Evolutionary conservation across 2,113 vertebrate species (phyloP), one percentile per base, ranked within the genome.

Genomic region (Bubo blakistoni): DNA sequence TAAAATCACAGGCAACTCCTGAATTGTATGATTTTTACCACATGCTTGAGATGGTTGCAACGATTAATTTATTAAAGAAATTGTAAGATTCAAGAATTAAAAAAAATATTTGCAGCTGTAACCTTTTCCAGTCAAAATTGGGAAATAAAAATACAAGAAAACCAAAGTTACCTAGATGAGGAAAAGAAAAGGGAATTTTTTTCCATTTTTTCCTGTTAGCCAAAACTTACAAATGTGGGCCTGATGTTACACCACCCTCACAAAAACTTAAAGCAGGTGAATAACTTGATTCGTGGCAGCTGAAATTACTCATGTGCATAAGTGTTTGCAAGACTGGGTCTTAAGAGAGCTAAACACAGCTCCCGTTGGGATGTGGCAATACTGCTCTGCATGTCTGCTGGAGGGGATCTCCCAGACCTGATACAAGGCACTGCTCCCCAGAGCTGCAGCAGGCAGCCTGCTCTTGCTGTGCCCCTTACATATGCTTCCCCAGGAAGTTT

Each of bases 291-390:
- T 87, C 13, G 51, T 32, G 83, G 82, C 93, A 76, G 85, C 88
- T 88, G 92, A 79, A 93, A 12, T 95, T 80, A 63, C 87, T 95
- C 80, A 86, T 52, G 82, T 90, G 96, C 88, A 13, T 69, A 91
- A 96, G 51, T 1, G 92, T 92, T 97, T 86, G 96, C 92, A 84
- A 81, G 93, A 21, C 4, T 47, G 87, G 93, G 58, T 32, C 96
- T 91, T 66, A 13, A 9, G 95, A 95, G 96, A 90, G 94, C 95
- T 76, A 70, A 81, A 85, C 0, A 63, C 29, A 44, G 84, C 72
- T 95, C 94, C 94, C 22, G 0, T 19, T 1, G 96, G 97, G 89
- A 7, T 36, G 46, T 0, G 74, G 59, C 90, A 65, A 19, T 52
- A 13, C 81, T 1, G 84, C 93, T 16, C 72, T 62, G 87, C 89